Evolutionary conservation across 37 sponge, comb jelly and placozoan genomes (phyloP).

Genomic region (Beroe forskalii): DNA sequence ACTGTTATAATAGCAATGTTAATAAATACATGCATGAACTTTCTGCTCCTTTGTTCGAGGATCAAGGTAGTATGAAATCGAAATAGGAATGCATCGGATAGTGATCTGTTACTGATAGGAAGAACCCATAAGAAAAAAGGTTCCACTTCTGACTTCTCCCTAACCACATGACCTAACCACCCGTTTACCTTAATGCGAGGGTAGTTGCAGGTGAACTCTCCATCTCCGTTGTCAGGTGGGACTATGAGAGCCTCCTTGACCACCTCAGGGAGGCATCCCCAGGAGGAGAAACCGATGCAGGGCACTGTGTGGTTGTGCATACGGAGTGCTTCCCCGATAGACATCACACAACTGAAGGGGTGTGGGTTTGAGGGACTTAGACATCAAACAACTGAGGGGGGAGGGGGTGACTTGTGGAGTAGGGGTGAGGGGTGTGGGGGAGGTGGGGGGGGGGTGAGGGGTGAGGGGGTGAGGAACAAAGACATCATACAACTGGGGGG

Average conservation of each 20-base stretch:
- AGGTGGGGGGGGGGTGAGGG: not conserved
- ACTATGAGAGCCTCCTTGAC: slow-evolving; percentile 42
- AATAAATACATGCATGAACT: no score
- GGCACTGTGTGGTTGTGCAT: slow-evolving; percentile 57
- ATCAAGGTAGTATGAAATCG: no score
- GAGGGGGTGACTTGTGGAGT: not conserved
- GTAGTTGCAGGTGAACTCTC: not conserved
- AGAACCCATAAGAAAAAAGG: no score
- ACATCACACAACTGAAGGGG: slow-evolving; percentile 7
- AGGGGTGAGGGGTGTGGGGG: not conserved
- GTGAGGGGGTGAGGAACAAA: no score
- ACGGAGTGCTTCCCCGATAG: slow-evolving; percentile 18
- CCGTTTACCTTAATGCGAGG: not conserved
- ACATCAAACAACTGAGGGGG: slow-evolving; percentile 5
- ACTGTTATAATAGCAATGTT: no score
- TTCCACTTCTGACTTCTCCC: no score
- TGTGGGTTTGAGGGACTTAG: no score
- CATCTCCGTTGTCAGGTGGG: not conserved
- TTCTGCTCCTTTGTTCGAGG: no score
- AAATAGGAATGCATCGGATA: no score
- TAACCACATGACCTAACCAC: no score
- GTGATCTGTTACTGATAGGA: no score
- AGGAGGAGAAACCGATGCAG: slow-evolving; percentile 53
- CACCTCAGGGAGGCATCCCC: slow-evolving; percentile 31
- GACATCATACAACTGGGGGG: no score